Evolutionary conservation across 2,797 vertebrate species (phyloP).

Genomic region (Sparus aurata): DNA sequence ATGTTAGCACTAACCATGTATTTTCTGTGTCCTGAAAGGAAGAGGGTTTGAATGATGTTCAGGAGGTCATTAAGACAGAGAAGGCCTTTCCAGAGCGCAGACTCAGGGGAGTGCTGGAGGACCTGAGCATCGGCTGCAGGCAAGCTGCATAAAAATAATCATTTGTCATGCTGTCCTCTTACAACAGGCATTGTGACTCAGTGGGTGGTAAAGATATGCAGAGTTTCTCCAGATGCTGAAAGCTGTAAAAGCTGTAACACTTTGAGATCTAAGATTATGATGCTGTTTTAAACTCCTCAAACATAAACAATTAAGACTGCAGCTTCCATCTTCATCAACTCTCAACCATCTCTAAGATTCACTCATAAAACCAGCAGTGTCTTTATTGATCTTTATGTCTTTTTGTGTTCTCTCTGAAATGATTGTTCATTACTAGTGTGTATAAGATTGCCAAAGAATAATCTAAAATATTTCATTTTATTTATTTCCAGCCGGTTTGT

Average conservation of each 20-base stretch:
- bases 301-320: slow-evolving; percentile 8
- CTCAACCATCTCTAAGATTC: too few species aligned
- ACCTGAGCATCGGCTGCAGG: slow-evolving; percentile 92
- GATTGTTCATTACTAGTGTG: neutral
- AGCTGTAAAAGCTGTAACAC: slow-evolving; percentile 19
- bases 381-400: neutral
- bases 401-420: slow-evolving; percentile 1
- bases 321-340: slow-evolving; percentile 8
- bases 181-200: slow-evolving; percentile 3
- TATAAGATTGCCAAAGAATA: neutral
- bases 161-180: slow-evolving; percentile 24
- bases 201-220: neutral
- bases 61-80: slow-evolving; percentile 98
- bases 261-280: neutral
- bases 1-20: neutral
- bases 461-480: too few species aligned
- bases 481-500: slow-evolving; percentile 88
- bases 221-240: neutral
- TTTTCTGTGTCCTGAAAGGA: slow-evolving; percentile 84
- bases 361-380: neutral
- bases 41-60: slow-evolving; percentile 96
- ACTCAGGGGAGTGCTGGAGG: slow-evolving; percentile 95
- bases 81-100: slow-evolving; percentile 95
- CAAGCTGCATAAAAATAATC: slow-evolving; percentile 64
- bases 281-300: neutral